These are phyloP conservation scores for Elanus axillaris DNA, from an alignment of 2,113 vertebrate species.

Conservation along the genomic window DNA sequence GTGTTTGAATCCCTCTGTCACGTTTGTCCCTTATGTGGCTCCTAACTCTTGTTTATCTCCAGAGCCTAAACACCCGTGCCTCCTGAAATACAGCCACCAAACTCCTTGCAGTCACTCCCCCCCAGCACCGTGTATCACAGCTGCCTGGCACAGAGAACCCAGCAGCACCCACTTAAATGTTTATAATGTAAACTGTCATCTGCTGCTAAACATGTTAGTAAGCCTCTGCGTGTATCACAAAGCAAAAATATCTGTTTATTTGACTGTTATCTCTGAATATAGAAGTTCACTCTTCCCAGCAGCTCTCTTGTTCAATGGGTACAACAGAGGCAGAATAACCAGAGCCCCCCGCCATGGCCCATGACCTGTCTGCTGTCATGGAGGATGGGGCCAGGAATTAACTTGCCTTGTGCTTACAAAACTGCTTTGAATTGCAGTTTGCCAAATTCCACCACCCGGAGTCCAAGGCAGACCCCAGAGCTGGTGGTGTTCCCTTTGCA, in stretches of 20 bases:
- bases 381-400: not conserved
- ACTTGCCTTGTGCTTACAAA: not conserved
- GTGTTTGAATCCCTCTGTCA: not conserved
- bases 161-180: not conserved
- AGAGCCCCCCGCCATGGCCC: not conserved
- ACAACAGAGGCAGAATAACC: not conserved
- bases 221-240: not conserved
- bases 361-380: accelerated
- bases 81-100: not conserved
- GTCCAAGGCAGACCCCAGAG: not conserved
- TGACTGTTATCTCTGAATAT: not conserved
- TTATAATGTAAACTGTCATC: not conserved
- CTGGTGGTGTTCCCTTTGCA: not conserved
- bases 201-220: not conserved
- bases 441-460: not conserved
- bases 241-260: not conserved
- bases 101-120: not conserved
- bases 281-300: not conserved
- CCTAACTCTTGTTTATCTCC: not conserved
- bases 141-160: not conserved
- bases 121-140: not conserved
- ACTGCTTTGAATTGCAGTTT: not conserved
- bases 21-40: not conserved
- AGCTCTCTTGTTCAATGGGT: not conserved
- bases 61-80: not conserved